These are phyloP conservation scores for Ascidia mentula DNA, from an alignment of 23 tunicate species.

Conservation along the genomic window DNA sequence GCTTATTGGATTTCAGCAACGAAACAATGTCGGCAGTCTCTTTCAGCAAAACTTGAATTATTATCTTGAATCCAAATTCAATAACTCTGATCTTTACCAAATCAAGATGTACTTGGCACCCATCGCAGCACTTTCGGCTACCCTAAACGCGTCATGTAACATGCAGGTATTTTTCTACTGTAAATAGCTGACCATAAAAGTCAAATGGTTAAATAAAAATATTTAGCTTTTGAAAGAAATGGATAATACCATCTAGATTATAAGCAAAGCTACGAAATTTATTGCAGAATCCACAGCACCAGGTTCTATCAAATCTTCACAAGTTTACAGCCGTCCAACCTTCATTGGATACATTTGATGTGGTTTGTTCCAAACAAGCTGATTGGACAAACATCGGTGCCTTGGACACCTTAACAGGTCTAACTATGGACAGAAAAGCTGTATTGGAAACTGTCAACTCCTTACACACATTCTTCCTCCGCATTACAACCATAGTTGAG, in stretches of 20 bases:
- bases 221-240: no score
- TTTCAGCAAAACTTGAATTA: not conserved
- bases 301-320: not conserved
- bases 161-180: not conserved
- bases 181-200: no score
- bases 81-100: not conserved
- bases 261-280: no score
- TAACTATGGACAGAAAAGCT: slow-evolving; percentile 7
- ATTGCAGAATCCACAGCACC: not conserved
- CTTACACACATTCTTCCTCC: slow-evolving; percentile 24
- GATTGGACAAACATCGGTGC: slow-evolving; percentile 46
- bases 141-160: not conserved
- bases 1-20: not conserved
- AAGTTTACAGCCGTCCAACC: not conserved
- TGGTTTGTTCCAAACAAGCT: slow-evolving; percentile 14
- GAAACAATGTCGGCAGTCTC: no score
- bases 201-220: no score
- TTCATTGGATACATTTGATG: slow-evolving; percentile 5
- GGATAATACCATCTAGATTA: no score
- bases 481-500: slow-evolving; percentile 67
- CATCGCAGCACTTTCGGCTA: not conserved
- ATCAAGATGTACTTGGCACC: not conserved
- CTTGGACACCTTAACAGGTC: slow-evolving; percentile 9
- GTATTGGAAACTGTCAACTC: not conserved
- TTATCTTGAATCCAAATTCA: not conserved